A percentile compares a stretch with the other conserved stretches of the same genome.
Conservation (phyloP, 2,113 vertebrate species). For the Lepisosteus oculatus region DNA sequence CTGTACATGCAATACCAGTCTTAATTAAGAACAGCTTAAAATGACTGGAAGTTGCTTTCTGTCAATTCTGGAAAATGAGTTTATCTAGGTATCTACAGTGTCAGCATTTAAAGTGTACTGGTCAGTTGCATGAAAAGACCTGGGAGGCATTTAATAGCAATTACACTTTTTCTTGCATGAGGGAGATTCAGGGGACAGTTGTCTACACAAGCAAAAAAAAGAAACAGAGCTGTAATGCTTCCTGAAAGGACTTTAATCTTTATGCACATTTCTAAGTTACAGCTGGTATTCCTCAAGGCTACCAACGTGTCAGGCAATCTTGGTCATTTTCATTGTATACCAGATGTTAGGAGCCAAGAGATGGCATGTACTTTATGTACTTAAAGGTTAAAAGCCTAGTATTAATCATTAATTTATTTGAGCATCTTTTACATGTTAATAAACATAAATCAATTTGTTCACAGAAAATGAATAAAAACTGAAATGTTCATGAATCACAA, state of each 20-base stretch:
- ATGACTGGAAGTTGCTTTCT: neutral
- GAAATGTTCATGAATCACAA: no score
- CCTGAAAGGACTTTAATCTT: neutral
- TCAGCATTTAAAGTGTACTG: neutral
- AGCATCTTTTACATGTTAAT: no score
- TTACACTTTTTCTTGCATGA: neutral
- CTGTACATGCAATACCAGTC: neutral
- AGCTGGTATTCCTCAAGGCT: neutral
- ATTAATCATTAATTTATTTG: no score
- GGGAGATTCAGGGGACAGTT: neutral
- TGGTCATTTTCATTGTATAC: neutral
- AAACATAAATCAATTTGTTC: no score
- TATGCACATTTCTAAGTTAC: neutral
- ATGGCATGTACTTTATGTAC: no score
- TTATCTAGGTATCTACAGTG: neutral
- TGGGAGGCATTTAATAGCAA: neutral
- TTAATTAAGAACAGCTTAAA: neutral
- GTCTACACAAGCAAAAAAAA: neutral
- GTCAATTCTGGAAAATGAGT: neutral
- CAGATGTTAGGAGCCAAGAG: neutral
- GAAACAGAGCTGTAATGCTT: neutral
- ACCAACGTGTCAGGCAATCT: neutral
- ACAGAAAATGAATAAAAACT: no score
- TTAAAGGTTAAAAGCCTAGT: neutral
- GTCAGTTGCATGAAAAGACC: neutral